These are phyloP conservation scores for Ctenoplectra terminalis DNA, from an alignment of 1,140 invertebrate species.

Conservation along the genomic window DNA sequence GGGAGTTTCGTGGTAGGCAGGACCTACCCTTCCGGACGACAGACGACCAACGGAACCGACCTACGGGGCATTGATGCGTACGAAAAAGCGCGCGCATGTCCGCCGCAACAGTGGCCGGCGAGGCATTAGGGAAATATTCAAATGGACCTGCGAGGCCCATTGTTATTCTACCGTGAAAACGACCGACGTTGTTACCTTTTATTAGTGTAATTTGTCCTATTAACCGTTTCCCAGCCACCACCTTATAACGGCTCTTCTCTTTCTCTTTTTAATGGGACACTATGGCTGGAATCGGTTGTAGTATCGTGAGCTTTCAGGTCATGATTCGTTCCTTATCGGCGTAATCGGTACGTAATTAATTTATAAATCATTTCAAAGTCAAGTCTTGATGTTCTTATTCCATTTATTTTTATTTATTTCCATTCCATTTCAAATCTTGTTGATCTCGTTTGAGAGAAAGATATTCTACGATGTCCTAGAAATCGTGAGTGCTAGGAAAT, in stretches of 20 bases:
- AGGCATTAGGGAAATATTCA: slow-evolving; percentile 78
- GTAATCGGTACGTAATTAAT: no score
- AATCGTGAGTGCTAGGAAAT: no score
- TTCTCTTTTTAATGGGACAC: background rate
- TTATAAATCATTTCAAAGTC: no score
- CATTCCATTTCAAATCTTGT: no score
- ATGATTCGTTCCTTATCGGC: no score
- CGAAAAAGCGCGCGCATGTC: slow-evolving; percentile 78
- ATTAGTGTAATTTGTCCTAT: slow-evolving; percentile 79
- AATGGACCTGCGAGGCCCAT: slow-evolving; percentile 74
- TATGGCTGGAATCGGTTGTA: no score
- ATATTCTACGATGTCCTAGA: no score
- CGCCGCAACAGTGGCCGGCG: slow-evolving; percentile 43
- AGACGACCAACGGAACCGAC: slow-evolving; percentile 72
- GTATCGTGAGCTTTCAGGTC: no score
- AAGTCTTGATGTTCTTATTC: no score
- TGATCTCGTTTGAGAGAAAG: no score
- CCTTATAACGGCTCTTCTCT: slow-evolving; percentile 62
- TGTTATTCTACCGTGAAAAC: slow-evolving; percentile 81
- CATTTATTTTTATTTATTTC: no score
- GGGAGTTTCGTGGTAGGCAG: slow-evolving; percentile 55
- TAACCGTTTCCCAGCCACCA: slow-evolving; percentile 74
- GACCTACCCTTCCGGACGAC: slow-evolving; percentile 75
- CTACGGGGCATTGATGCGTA: slow-evolving; percentile 76
- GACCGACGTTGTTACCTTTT: slow-evolving; percentile 78